These are phyloP conservation scores for Himalopsyche anomala DNA, from an alignment of 2,888 invertebrate genomes.

Conservation along the genomic window DNA sequence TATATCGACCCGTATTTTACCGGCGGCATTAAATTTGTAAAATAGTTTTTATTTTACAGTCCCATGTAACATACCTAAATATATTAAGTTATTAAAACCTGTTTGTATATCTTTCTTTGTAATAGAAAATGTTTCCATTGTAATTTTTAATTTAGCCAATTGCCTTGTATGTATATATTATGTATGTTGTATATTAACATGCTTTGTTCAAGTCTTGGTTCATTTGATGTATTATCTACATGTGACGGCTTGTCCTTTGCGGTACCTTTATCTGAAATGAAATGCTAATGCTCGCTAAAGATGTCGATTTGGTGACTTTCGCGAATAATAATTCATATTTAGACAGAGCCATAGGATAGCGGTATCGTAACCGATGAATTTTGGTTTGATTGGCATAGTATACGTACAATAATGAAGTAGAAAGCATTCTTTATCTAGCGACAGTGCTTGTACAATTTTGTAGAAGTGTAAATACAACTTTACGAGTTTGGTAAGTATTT, in stretches of 20 bases:
- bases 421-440: no score
- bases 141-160: constrained; percentile 58
- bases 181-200: constrained; percentile 24
- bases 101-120: constrained; percentile 57
- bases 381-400: no score
- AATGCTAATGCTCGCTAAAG: no score
- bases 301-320: no score
- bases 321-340: no score
- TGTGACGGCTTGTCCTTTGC: no score
- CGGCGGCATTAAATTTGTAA: neutral
- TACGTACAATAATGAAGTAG: no score
- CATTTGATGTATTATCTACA: neutral
- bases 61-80: constrained; percentile 58
- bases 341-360: no score
- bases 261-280: no score
- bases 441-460: no score
- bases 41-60: constrained; percentile 37
- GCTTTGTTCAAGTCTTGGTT: constrained; percentile 23
- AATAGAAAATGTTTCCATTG: constrained; percentile 54
- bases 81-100: constrained; percentile 58
- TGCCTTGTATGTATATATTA: constrained; percentile 49
- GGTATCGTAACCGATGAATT: no score
- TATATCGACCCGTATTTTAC: neutral
- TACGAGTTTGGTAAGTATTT: neutral
- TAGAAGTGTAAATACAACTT: no score